A percentile compares a stretch with the other conserved stretches of the same genome.
These are phyloP conservation scores for Zoanthus sansibaricus DNA, from an alignment of 92 coral and sea anemone genomes.

Conservation along the genomic window DNA sequence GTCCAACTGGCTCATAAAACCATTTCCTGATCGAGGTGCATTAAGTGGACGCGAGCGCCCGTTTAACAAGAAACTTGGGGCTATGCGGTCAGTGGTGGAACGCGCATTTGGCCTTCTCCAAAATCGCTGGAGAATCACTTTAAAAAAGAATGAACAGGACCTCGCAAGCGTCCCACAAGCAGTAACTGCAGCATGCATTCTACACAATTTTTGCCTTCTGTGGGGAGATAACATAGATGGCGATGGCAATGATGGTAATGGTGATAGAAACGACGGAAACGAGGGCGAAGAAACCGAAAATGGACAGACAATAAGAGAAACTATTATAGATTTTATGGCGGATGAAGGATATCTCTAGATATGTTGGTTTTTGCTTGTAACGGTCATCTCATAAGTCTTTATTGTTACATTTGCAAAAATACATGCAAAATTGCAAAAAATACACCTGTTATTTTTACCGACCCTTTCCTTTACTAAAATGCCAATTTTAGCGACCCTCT, in stretches of 20 bases:
- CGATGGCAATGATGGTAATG: constrained; percentile 45
- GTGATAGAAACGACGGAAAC: constrained; percentile 33
- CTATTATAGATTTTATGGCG: constrained; percentile 19
- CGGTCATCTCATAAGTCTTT: constrained; percentile 25
- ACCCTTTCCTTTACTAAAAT: constrained; percentile 10
- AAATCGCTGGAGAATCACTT: constrained; percentile 62
- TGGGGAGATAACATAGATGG: constrained; percentile 46
- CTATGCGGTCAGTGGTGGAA: constrained; percentile 50
- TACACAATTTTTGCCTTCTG: constrained; percentile 62
- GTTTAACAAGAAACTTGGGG: constrained; percentile 44
- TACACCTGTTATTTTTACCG: constrained; percentile 6
- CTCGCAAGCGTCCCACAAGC: constrained; percentile 39
- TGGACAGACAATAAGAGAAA: constrained; percentile 28
- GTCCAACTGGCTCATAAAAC: constrained; percentile 49
- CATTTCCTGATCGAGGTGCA: constrained; percentile 48
- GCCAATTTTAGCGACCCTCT: constrained; percentile 6
- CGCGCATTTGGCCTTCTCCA: constrained; percentile 61
- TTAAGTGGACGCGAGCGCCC: constrained; percentile 26
- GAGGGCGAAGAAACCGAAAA: constrained; percentile 33
- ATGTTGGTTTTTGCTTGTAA: constrained; percentile 1
- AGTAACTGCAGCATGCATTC: constrained; percentile 58
- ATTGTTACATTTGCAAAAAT: constrained; percentile 17
- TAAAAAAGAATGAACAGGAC: constrained; percentile 51
- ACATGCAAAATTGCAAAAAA: constrained; percentile 20
- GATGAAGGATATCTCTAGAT: constrained; percentile 24